These are phyloP conservation scores for Castor canadensis DNA, from an alignment of 2,113 vertebrate species.

Conservation along the genomic window DNA sequence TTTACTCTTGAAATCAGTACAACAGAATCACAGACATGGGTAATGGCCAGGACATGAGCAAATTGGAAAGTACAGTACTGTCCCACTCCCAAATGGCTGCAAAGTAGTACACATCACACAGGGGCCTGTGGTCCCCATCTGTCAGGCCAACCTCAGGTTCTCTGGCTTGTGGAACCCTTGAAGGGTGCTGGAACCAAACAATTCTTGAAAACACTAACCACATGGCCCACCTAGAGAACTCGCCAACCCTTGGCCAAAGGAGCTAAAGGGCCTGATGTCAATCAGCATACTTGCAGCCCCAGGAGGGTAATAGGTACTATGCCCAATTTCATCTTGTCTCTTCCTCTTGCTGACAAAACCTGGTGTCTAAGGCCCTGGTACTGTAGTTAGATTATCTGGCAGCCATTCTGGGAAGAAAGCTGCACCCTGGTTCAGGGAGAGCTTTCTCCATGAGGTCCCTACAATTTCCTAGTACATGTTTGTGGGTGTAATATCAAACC, in stretches of 20 bases:
- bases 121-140: not conserved
- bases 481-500: not conserved
- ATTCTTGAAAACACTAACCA: not conserved
- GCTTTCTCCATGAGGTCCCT: not conserved
- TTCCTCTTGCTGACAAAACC: not conserved
- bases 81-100: not conserved
- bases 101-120: not conserved
- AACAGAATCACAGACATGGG: constrained; percentile 67
- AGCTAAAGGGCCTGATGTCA: not conserved
- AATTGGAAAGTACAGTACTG: not conserved
- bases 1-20: constrained; percentile 83
- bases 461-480: not conserved
- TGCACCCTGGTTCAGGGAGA: not conserved
- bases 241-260: not conserved
- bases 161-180: not conserved
- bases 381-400: no score
- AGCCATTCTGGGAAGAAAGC: not conserved
- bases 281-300: not conserved
- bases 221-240: not conserved
- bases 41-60: constrained; percentile 2
- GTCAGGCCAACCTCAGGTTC: not conserved
- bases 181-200: not conserved
- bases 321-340: not conserved
- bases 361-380: not conserved
- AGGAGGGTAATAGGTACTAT: not conserved